phyloP scores from a whole-genome alignment of 2,888 invertebrate species.

The Drosophila barbarae region DNA sequence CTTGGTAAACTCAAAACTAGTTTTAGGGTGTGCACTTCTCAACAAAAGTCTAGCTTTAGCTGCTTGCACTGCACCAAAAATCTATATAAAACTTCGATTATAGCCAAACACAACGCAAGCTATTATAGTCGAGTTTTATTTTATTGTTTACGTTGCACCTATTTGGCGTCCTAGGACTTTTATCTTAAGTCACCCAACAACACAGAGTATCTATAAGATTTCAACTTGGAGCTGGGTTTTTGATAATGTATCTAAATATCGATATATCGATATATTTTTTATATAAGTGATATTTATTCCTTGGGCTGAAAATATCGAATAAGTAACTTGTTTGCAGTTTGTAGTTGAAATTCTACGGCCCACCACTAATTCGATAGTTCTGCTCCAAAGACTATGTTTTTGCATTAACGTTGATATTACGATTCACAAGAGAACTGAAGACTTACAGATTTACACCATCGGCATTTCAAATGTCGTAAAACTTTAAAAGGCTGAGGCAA shows the following conservation, averaged over 20 bases:
- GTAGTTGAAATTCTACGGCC: neutral
- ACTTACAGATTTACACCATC: neutral
- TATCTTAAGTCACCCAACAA: slow-evolving; percentile 14
- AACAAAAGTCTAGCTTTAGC: slow-evolving; percentile 6
- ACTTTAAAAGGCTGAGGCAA: neutral
- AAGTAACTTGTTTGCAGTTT: too few species aligned
- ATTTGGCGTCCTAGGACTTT: slow-evolving; percentile 4
- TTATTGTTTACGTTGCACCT: neutral
- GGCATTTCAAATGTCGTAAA: slow-evolving; percentile 1
- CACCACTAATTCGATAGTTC: slow-evolving; percentile 7
- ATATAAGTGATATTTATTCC: too few species aligned
- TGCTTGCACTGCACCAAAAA: neutral
- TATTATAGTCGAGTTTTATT: neutral
- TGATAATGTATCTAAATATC: neutral
- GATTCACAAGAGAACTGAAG: neutral
- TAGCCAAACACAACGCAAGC: neutral
- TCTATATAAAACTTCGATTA: neutral
- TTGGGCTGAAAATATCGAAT: too few species aligned
- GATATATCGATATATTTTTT: neutral
- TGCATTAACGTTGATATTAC: neutral
- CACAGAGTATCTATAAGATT: slow-evolving; percentile 22
- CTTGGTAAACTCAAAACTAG: slow-evolving; percentile 57
- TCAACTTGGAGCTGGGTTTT: slow-evolving; percentile 1
- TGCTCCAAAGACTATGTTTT: slow-evolving; percentile 3
- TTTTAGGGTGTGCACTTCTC: slow-evolving; percentile 42